phyloP scores from a whole-genome alignment of 1,140 invertebrate species.

The Brevipalpus yothersi region DNA sequence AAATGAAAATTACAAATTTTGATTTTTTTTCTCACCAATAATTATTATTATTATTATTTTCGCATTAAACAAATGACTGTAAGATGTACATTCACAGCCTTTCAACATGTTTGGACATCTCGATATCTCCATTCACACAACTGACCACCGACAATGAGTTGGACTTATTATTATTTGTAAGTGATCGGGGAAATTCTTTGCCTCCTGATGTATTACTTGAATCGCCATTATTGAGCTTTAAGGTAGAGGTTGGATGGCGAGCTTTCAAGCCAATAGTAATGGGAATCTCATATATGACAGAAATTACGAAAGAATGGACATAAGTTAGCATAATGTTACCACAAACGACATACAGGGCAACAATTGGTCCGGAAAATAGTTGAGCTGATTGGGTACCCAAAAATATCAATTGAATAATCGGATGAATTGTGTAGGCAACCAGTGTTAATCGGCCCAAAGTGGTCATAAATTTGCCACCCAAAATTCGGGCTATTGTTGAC shows the following conservation, averaged over 20 bases:
- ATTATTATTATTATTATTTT: no score
- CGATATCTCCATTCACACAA: no score
- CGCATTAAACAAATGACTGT: no score
- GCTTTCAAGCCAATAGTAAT: not conserved
- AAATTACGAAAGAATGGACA: constrained; percentile 4
- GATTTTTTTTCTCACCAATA: no score
- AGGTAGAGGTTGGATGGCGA: not conserved
- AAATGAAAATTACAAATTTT: no score
- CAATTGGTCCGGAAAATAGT: constrained; percentile 1
- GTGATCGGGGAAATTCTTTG: no score
- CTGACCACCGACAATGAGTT: no score
- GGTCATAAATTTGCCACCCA: not conserved
- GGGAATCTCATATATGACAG: constrained; percentile 8
- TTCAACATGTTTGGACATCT: no score
- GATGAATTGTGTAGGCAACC: constrained; percentile 1
- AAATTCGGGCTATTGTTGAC: not conserved
- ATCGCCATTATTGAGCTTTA: no score
- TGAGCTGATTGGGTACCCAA: constrained; percentile 7
- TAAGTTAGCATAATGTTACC: constrained; percentile 10
- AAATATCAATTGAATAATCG: constrained; percentile 2
- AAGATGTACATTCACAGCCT: no score
- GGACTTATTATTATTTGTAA: no score
- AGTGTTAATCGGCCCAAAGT: constrained; percentile 3
- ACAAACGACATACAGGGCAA: constrained; percentile 3
- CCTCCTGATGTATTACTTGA: no score